phyloP scores from a whole-genome alignment of 2,797 vertebrate genomes.

The Galaxias olidus region DNA sequence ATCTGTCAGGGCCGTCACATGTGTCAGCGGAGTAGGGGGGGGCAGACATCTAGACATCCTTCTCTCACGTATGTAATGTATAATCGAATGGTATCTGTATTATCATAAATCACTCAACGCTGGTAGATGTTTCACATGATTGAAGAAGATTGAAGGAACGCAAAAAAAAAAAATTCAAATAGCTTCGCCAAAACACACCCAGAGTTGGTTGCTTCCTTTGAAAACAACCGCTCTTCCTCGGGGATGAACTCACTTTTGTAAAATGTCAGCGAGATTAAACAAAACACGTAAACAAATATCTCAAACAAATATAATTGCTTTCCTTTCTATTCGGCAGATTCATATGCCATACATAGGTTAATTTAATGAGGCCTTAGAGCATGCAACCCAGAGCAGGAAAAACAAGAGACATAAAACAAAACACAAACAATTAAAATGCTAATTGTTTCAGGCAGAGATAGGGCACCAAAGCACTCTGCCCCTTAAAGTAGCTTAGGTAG shows the following conservation, averaged over 20 bases:
- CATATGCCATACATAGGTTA: slow-evolving; percentile 31
- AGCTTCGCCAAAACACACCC: no score
- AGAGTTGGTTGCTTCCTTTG: no score
- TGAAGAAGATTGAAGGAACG: not conserved
- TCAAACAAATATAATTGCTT: slow-evolving; percentile 25
- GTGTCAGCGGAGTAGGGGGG: slow-evolving; percentile 27
- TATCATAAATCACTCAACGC: no score
- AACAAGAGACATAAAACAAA: slow-evolving; percentile 59
- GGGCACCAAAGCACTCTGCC: slow-evolving; percentile 43
- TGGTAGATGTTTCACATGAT: no score
- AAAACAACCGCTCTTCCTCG: no score
- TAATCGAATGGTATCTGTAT: not conserved
- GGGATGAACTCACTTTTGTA: no score
- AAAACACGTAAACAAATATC: not conserved
- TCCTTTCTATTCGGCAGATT: slow-evolving; percentile 33
- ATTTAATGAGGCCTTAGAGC: slow-evolving; percentile 56
- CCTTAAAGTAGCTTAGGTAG: no score
- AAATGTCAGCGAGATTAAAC: no score
- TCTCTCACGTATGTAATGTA: slow-evolving; percentile 23
- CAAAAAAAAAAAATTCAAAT: no score
- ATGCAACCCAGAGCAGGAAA: slow-evolving; percentile 42
- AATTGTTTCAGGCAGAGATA: slow-evolving; percentile 62
- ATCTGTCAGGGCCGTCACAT: slow-evolving; percentile 35
- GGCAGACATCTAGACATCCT: slow-evolving; percentile 30
- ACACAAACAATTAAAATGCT: slow-evolving; percentile 71